Evolutionary conservation across 35 echinoderm and acorn worm genomes (phyloP).

Genomic region (Nesometra sesokonis): DNA sequence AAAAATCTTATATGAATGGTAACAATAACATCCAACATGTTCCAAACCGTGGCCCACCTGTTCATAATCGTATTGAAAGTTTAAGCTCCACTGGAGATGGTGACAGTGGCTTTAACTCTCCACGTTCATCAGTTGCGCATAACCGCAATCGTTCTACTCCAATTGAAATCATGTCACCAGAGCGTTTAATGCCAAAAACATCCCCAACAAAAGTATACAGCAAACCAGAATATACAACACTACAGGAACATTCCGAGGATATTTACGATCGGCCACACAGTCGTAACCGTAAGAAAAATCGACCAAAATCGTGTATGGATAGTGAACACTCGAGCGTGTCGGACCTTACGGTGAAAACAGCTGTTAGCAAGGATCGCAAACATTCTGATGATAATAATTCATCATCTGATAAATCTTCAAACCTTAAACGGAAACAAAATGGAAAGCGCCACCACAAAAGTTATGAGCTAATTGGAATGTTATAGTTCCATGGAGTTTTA

Average conservation of each 20-base stretch:
- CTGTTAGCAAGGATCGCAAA: neutral
- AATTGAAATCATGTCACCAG: neutral
- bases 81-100: slow-evolving; percentile 47
- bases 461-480: neutral
- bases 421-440: neutral
- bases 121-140: slow-evolving; percentile 62
- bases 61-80: slow-evolving; percentile 67
- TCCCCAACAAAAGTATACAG: slow-evolving; percentile 6
- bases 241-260: slow-evolving; percentile 22
- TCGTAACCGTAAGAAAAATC: slow-evolving; percentile 9
- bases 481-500: neutral
- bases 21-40: neutral
- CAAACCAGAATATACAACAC: slow-evolving; percentile 3
- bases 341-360: slow-evolving; percentile 58
- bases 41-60: neutral
- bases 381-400: neutral
- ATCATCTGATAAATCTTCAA: neutral
- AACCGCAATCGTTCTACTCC: slow-evolving; percentile 21
- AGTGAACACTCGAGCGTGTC: slow-evolving; percentile 60
- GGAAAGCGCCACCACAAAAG: neutral
- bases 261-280: slow-evolving; percentile 43
- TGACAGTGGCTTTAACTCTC: slow-evolving; percentile 98
- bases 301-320: slow-evolving; percentile 21
- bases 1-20: neutral
- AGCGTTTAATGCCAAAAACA: neutral